Evolutionary conservation across 2,113 vertebrate species (phyloP), one percentile per base, ranked within the genome.

Genomic region (Atrichornis clamosus): DNA sequence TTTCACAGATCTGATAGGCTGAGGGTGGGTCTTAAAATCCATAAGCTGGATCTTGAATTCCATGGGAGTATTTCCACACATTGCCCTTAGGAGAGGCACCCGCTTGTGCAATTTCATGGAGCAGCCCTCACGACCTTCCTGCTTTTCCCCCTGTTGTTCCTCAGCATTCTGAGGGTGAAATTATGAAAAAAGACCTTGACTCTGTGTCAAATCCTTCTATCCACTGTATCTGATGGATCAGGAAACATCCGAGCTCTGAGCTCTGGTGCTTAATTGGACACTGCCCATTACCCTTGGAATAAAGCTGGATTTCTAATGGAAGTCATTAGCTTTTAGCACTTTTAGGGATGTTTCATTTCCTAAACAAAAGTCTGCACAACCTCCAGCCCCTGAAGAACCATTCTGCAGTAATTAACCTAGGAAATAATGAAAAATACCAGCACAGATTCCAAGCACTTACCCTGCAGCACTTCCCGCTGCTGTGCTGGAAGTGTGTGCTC

Each of bases 171-270:
- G 70, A 76, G 56, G 28, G 33, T 35, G 41, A 14, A 63, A 37
- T 32, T 10, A 11, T 20, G 9, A 6, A 33, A 11, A 68, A n/a
- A 56, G 13, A 3, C 1, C 0, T 60, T 46, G 37, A 2, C 50
- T 90, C 32, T 5, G 32, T 22, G 21, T 62, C 16, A 11, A 50
- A 50, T 83, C 41, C 63, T 62, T 92, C 46, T 60, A 30, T 35
- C 41, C 24, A 3, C 28, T n/a, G 62, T 37, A 55, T 64, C 74
- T 72, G 78, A 68, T 68, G 89, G 41, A 24, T 55, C 70, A 60
- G 70, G 79, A 73, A 44, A 5, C 46, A n/a, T 24, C 39, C 1
- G 2, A 46, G 70, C 32, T n/a, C 46, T 60, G 68, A 42, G 14
- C 39, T 88, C 35, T 3, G 33, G 11, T 8, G 44, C 20, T 58